phyloP scores from a whole-genome alignment of 1,140 invertebrate genomes.

The Hormaphis cornu region DNA sequence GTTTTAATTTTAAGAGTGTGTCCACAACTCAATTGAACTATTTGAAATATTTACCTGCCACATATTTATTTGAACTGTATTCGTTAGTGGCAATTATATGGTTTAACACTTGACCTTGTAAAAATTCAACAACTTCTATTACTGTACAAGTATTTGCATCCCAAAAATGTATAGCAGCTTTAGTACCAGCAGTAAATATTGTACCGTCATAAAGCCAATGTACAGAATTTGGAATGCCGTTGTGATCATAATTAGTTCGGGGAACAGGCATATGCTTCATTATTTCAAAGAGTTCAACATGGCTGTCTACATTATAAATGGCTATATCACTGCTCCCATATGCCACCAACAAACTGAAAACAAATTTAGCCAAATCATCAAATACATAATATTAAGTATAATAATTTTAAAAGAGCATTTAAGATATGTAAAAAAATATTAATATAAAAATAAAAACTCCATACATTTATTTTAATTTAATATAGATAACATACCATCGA shows the following conservation, averaged over 20 bases:
- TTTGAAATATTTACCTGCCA: neutral
- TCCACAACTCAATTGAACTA: neutral
- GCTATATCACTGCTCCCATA: neutral
- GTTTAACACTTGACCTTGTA: neutral
- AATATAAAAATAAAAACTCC: too few relatives aligned
- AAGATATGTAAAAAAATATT: too few relatives aligned
- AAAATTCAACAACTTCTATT: neutral
- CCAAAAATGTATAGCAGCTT: neutral
- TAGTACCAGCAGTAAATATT: neutral
- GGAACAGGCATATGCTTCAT: neutral
- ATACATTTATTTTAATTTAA: too few relatives aligned
- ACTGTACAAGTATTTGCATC: neutral
- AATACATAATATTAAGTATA: too few relatives aligned
- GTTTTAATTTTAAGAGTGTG: neutral
- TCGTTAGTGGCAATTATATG: neutral
- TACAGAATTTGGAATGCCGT: neutral
- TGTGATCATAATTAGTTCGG: neutral
- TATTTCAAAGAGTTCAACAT: neutral
- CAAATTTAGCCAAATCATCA: too few relatives aligned
- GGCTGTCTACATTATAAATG: neutral
- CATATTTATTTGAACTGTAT: neutral
- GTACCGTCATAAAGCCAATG: conserved; percentile 24
- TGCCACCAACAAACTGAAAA: neutral
- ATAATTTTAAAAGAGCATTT: too few relatives aligned
- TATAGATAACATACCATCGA: neutral